phyloP scores from a whole-genome alignment of 92 coral and sea anemone species.

The Pocillopora grandis region DNA sequence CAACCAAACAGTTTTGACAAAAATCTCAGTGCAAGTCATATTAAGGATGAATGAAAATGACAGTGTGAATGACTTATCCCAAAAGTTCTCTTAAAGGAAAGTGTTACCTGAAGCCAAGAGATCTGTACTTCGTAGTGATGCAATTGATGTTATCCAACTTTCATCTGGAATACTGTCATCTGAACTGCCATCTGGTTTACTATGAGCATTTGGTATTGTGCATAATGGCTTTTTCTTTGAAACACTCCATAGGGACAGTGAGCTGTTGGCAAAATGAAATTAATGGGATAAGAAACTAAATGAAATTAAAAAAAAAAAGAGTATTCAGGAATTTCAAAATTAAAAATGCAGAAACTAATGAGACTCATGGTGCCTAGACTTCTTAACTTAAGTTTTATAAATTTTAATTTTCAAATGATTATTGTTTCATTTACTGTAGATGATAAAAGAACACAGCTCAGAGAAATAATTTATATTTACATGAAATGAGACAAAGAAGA shows the following conservation, averaged over 20 bases:
- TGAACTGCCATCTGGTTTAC: slow-evolving; percentile 43
- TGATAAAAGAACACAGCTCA: no score
- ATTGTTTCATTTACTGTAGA: no score
- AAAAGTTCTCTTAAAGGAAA: no score
- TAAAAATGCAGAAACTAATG: no score
- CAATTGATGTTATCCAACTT: slow-evolving; percentile 90
- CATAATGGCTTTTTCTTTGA: slow-evolving; percentile 84
- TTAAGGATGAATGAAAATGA: neutral
- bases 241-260: slow-evolving; percentile 85
- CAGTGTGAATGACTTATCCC: neutral
- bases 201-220: slow-evolving; percentile 78
- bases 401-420: no score
- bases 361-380: no score
- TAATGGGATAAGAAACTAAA: neutral
- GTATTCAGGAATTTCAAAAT: no score
- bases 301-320: no score
- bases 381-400: no score
- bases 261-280: slow-evolving; percentile 46
- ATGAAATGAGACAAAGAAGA: neutral
- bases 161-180: slow-evolving; percentile 75
- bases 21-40: no score
- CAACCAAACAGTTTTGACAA: no score
- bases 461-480: no score
- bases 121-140: slow-evolving; percentile 83
- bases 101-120: slow-evolving; percentile 89